A percentile compares a stretch with the other conserved stretches of the same genome.
These are phyloP conservation scores for Iselma pallidipennis DNA, from an alignment of 2,888 invertebrate genomes.

Conservation along the genomic window DNA sequence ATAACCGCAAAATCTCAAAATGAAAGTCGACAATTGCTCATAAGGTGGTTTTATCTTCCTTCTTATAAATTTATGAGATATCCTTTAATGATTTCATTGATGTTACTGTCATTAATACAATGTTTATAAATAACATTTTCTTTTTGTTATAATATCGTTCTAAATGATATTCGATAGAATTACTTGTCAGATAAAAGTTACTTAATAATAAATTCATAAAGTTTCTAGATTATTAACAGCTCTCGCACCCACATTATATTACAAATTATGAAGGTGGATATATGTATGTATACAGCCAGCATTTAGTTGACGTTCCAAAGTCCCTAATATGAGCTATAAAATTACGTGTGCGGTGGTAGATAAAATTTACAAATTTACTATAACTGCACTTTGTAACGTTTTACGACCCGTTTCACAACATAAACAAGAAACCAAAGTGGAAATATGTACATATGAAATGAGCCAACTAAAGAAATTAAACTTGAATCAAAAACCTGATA, in stretches of 20 bases:
- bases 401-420: conserved; percentile 21
- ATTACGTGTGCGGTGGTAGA: conserved; percentile 40
- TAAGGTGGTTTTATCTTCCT: no score
- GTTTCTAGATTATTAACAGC: conserved; percentile 47
- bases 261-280: conserved; percentile 44
- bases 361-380: conserved; percentile 40
- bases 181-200: background rate
- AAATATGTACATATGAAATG: conserved; percentile 6
- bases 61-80: no score
- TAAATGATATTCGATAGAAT: no score
- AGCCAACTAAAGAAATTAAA: background rate
- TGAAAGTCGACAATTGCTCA: no score
- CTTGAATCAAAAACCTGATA: background rate
- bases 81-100: no score
- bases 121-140: background rate
- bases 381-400: conserved; percentile 32
- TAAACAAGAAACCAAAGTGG: conserved; percentile 26
- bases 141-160: no score
- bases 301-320: conserved; percentile 42
- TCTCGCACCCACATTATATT: conserved; percentile 48
- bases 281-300: conserved; percentile 20
- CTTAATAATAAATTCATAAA: conserved; percentile 41
- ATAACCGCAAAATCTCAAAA: conserved; percentile 17
- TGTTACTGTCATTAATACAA: background rate
- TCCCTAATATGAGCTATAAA: conserved; percentile 42